Evolutionary conservation across 2,888 invertebrate genomes (phyloP), one percentile per base, ranked within the genome.

Genomic region (Watsonalla binaria): DNA sequence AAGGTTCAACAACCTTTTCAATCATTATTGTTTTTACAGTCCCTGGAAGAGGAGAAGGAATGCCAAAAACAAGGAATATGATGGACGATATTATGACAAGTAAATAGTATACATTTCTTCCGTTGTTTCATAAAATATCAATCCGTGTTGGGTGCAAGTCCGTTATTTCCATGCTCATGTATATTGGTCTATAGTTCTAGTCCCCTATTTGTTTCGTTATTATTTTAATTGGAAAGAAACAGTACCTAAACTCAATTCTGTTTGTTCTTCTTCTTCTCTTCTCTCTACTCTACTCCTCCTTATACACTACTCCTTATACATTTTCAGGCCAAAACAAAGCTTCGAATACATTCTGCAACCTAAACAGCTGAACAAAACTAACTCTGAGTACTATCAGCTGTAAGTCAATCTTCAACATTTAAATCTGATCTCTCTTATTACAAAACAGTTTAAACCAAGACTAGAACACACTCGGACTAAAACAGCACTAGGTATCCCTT

Each of bases 301-400:
- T n/a, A n/a, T n/a, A n/a, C n/a, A n/a, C n/a, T n/a, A n/a, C n/a
- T n/a, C n/a, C n/a, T n/a, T n/a, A 11, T 42, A 11, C 50, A 45
- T 39, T 66, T 65, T 45, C 61, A 78, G 81, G 55, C 58, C 63
- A 15, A 68, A 63, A 37, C 66, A 72, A 45, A 86, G 83, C 59
- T 76, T 82, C 55, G 70, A 83, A 61, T 79, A 73, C 51, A 76
- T 87, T 51, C 59, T 87, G 52, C 72, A 75, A 53, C 84, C 87
- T 1, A 82, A 84, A 63, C 76, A 80, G 33, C 51, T 80, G 13
- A 64, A 71, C 11, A 68, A 70, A 5, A 67, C 76, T 9, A 62
- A 68, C n/a, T 86, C 85, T 0, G 82, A 78, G 54, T 73, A 68
- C 59, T 74, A 69, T 46, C 71, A 67, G 54, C 66, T 67, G 86